Base-by-base conservation (phyloP, 1,140 invertebrate genomes). In the Ganaspis sp. region DNA sequence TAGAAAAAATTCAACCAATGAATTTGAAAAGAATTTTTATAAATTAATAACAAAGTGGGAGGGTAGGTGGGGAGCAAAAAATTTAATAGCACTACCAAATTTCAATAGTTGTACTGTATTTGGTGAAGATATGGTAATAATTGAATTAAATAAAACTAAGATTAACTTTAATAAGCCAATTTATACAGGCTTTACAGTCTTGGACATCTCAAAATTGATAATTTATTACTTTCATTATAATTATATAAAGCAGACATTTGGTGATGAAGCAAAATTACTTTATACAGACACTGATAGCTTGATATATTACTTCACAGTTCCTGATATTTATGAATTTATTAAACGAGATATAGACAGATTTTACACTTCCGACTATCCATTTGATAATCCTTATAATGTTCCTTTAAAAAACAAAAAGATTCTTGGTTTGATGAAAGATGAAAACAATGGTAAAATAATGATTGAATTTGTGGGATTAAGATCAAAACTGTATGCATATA, bases 61-160 rank as follows among this genome's bases (percentile, higher is more conserved):
- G 4, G 38, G 1, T 0, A 42, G 38, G 4, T 42, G 38, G 38
- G 38, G 38, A 11, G 38, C 78, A 29, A 49, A 70, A 69, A 17
- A 54, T 54, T 15, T 69, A 37, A 75, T 79, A 9, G 73, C 82
- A 6, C 85, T 84, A 74, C 78, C 83, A n/a, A 86, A 81, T 34
- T 87, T 81, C 54, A 69, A 86, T 76, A 70, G 80, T 0, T 70
- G 73, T 12, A 82, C 72, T 21, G 80, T 84, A 42, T 84, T 88
- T 71, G 78, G 81, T 75, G 81, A 81, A 45, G 15, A 76, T 74
- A 49, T 76, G 29, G 71, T 74, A 9, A 72, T 80, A 29, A 76
- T 83, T 71, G 71, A 83, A 19, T 40, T 83, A 70, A 73, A 70
- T 54, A 72, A 42, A 72, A 15, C 37, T 1, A 58, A 54, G 40